These are phyloP conservation scores for Sinocyclocheilus anophthalmus DNA, from an alignment of 2,113 vertebrate genomes.

Conservation along the genomic window DNA sequence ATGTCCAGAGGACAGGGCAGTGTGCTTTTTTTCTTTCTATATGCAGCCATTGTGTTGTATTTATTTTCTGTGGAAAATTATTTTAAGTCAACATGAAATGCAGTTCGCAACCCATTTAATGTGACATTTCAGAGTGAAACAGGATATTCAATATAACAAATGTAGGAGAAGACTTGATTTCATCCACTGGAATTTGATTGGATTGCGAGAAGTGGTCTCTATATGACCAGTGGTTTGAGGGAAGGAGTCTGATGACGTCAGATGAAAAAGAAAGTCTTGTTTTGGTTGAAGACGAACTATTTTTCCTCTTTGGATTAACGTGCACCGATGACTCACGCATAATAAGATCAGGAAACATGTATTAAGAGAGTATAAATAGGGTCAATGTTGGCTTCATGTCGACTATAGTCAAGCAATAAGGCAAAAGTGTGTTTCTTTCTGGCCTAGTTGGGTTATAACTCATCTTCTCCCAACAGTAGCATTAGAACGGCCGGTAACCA, in stretches of 20 bases:
- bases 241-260: neutral
- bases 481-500: neutral
- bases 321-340: neutral
- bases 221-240: neutral
- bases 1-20: slow-evolving; percentile 50
- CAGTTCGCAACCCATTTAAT: neutral
- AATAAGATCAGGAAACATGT: neutral
- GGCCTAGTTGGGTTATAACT: neutral
- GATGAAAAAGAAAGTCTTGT: neutral
- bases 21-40: neutral
- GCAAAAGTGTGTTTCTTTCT: slow-evolving; percentile 6
- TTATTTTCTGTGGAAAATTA: slow-evolving; percentile 25
- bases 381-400: neutral
- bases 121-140: neutral
- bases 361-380: neutral
- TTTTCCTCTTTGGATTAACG: neutral
- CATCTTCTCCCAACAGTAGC: slow-evolving; percentile 2
- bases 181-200: neutral
- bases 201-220: neutral
- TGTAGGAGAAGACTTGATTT: neutral
- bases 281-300: neutral
- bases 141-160: neutral
- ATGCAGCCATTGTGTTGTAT: slow-evolving; percentile 5
- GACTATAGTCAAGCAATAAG: neutral
- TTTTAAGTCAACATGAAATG: neutral